Base-by-base conservation (phyloP, 2,113 vertebrate species). In the Merops nubicus region DNA sequence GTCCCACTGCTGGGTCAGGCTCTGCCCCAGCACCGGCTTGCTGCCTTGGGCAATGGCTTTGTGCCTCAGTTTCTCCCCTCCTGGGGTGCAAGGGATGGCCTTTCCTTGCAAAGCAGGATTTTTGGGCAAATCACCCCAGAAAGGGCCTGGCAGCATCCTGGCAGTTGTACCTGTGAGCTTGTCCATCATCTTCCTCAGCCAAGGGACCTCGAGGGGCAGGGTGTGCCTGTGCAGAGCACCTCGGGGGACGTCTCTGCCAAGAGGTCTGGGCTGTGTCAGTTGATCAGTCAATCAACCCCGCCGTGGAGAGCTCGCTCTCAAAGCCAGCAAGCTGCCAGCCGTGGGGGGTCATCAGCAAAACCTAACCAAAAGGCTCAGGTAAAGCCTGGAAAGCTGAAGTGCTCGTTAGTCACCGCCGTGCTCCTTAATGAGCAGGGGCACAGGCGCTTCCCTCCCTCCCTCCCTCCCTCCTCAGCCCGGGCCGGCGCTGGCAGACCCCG, bases 111-210 rank as follows among this genome's bases (percentile, higher is more conserved):
- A 79, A 38, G 12, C 45, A 79, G 33, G 12, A 15, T 51, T 19
- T 51, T 0, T 1, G 51, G 51, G 64, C 9, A 25, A 36, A 63
- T 51, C 1, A 0, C 34, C 28, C 40, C 36, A 4, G 6, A 26
- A 48, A 28, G 31, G 16, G 8, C 43, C 56, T 69, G 73, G 13
- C 15, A 33, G 42, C 34, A 29, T 53, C 1, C 1, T 22, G 29
- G 18, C 6, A 5, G 26, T 36, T 72, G 50, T n/a, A 28, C 21
- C 69, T 18, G 31, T 23, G 45, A 1, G 3, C 36, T 57, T 20
- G 54, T 45, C 48, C 25, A 1, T 43, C 2, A 0, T 12, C 31
- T 77, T 16, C n/a, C 0, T 5, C 14, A 9, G 57, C 5, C 2
- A 59, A 48, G 19, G 34, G 8, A 20, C 12, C 12, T 60, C 1